Evolutionary conservation across 2,888 invertebrate genomes (phyloP).

Genomic region (Dascillus cervinus): DNA sequence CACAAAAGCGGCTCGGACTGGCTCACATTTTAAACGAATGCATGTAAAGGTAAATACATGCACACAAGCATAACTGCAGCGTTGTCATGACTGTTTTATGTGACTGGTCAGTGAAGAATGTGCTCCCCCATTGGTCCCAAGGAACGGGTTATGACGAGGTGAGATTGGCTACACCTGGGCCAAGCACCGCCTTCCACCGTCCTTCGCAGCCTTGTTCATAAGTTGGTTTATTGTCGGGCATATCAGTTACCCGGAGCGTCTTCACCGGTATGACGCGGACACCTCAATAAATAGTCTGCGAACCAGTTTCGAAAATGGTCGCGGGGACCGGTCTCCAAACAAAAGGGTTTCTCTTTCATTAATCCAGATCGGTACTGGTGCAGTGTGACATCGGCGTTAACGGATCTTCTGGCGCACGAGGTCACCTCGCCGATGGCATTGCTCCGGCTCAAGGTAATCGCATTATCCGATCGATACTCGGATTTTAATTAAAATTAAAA

Average conservation of each 20-base stretch:
- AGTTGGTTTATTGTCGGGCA: constrained; percentile 38
- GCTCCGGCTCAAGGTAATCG: constrained; percentile 37
- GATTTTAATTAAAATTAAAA: constrained; percentile 41
- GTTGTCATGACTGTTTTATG: constrained; percentile 40
- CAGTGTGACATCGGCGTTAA: constrained; percentile 17
- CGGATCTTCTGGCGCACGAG: constrained; percentile 8
- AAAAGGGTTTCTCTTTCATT: constrained; percentile 20
- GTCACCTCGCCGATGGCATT: constrained; percentile 28
- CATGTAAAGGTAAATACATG: constrained; percentile 19
- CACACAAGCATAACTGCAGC: constrained; percentile 31
- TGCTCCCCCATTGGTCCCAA: constrained; percentile 38
- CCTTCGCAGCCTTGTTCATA: constrained; percentile 39
- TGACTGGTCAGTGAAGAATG: constrained; percentile 42
- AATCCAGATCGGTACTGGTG: constrained; percentile 15
- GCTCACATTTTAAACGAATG: constrained; percentile 11
- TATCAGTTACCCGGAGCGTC: constrained; percentile 21
- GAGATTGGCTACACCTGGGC: constrained; percentile 42
- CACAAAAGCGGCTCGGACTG: constrained; percentile 4
- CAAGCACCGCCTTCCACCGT: constrained; percentile 39
- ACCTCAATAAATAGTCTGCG: constrained; percentile 31
- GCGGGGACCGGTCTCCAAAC: constrained; percentile 35
- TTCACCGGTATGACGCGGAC: constrained; percentile 22
- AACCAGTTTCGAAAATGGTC: constrained; percentile 34
- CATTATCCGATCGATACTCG: constrained; percentile 35
- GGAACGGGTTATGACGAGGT: constrained; percentile 43